These are phyloP conservation scores for Brachypteracias leptosomus DNA, from an alignment of 2,113 vertebrate species.

Conservation along the genomic window DNA sequence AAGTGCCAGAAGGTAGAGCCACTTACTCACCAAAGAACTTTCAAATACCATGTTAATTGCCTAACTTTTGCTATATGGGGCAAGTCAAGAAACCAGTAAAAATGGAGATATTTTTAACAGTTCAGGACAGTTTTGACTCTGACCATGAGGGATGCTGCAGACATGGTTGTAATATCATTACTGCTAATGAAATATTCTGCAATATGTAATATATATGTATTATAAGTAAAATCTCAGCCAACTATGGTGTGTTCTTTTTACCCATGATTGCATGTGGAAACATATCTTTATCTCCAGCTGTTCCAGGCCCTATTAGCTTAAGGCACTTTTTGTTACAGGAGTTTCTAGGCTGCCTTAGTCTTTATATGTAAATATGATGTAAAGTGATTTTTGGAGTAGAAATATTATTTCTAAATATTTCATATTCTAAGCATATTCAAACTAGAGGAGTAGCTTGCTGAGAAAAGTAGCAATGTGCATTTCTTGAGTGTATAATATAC, in stretches of 20 bases:
- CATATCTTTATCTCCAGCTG: neutral
- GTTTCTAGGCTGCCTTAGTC: neutral
- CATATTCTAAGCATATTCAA: neutral
- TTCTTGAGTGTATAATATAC: neutral
- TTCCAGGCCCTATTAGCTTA: neutral
- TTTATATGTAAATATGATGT: neutral
- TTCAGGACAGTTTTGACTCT: neutral
- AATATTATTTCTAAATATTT: neutral
- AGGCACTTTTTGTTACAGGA: neutral
- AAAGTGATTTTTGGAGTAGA: neutral
- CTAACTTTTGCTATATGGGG: neutral
- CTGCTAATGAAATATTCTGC: neutral
- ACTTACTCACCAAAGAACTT: neutral
- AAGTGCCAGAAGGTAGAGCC: neutral
- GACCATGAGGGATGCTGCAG: neutral
- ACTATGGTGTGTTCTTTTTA: neutral
- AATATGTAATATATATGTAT: neutral
- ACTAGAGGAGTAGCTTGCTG: neutral
- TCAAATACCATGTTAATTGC: neutral
- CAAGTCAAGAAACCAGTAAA: neutral
- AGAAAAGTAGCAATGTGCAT: neutral
- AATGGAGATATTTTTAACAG: neutral
- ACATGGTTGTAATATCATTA: neutral
- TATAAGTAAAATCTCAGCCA: neutral
- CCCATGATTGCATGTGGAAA: neutral